Percentiles rank a stretch among this genome's conserved stretches.
Conservation (phyloP, 1,140 invertebrate species). For the Homarus americanus region DNA sequence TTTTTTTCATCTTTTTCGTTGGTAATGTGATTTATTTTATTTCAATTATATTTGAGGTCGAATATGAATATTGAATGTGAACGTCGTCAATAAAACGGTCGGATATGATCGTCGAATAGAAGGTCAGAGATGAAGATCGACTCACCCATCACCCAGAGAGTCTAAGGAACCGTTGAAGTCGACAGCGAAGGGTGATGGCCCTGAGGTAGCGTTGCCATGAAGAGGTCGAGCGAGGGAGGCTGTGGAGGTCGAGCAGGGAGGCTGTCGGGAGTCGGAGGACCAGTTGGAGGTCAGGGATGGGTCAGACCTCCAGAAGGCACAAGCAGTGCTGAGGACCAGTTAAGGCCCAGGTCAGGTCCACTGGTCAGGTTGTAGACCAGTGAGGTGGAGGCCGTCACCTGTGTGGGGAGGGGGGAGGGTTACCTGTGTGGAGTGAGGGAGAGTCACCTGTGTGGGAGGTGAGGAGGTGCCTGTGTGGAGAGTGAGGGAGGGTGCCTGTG, state of each 20-base stretch:
- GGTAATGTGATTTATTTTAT: too few relatives aligned
- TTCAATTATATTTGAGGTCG: background rate
- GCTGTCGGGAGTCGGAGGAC: slow-evolving; percentile 1
- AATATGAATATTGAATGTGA: background rate
- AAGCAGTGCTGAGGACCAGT: slow-evolving; percentile 46
- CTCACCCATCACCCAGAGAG: slow-evolving; percentile 34
- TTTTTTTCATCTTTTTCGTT: too few relatives aligned
- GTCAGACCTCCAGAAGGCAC: slow-evolving; percentile 34
- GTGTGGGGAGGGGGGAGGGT: background rate
- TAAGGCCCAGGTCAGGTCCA: slow-evolving; percentile 45
- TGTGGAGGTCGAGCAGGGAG: slow-evolving; percentile 61
- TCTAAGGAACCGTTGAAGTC: slow-evolving; percentile 48
- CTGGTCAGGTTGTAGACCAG: slow-evolving; percentile 56
- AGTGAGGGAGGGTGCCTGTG: background rate
- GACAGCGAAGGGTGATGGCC: slow-evolving; percentile 20
- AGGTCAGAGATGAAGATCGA: too few relatives aligned
- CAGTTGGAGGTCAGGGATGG: slow-evolving; percentile 39
- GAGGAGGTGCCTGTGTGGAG: too few relatives aligned
- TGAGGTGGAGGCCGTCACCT: slow-evolving; percentile 10
- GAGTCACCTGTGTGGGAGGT: too few relatives aligned
- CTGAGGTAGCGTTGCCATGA: slow-evolving; percentile 41
- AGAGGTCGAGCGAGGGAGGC: slow-evolving; percentile 35
- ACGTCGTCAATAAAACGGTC: too few relatives aligned
- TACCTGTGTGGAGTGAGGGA: too few relatives aligned
- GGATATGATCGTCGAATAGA: too few relatives aligned